A percentile compares a stretch with the other conserved stretches of the same genome.
Evolutionary conservation across 64 coral and sea anemone genomes (phyloP).

Genomic region (Catalaphyllia jardinei): DNA sequence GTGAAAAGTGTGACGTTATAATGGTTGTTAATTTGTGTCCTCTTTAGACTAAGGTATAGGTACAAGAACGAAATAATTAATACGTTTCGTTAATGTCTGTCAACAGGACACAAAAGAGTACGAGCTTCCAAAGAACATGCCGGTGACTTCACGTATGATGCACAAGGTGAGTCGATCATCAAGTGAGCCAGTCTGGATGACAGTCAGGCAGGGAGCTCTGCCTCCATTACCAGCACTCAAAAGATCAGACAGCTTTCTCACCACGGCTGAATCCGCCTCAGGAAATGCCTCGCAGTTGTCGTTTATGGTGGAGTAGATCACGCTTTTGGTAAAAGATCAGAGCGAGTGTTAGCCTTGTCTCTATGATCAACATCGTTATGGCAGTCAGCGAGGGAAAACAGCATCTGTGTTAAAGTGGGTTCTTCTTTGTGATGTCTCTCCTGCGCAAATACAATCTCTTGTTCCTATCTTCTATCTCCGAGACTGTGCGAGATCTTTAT

Average conservation of each 20-base stretch:
- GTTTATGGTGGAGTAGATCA: slow-evolving; percentile 42
- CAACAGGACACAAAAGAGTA: slow-evolving; percentile 69
- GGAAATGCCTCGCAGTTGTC: slow-evolving; percentile 72
- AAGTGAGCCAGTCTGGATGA: slow-evolving; percentile 53
- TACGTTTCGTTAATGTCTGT: not conserved
- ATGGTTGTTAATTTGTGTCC: too few species aligned
- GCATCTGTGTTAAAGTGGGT: not conserved
- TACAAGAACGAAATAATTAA: not conserved
- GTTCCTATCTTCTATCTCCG: too few species aligned
- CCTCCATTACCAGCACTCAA: slow-evolving; percentile 59
- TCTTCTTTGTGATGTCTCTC: too few species aligned
- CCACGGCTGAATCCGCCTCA: slow-evolving; percentile 46
- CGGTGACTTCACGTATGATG: slow-evolving; percentile 69
- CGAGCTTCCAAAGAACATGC: slow-evolving; percentile 73
- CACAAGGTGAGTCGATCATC: slow-evolving; percentile 44
- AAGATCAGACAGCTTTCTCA: slow-evolving; percentile 56
- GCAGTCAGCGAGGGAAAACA: not conserved
- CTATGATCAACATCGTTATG: not conserved
- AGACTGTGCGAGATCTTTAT: too few species aligned
- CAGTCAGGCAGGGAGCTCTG: slow-evolving; percentile 49
- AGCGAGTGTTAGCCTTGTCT: not conserved
- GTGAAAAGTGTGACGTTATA: too few species aligned
- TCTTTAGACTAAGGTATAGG: too few species aligned
- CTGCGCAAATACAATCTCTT: too few species aligned
- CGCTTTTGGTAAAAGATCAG: not conserved